Percentiles rank a stretch among this genome's conserved stretches.
phyloP scores from a whole-genome alignment of 1,140 invertebrate species.

The Holotrichia oblita region DNA sequence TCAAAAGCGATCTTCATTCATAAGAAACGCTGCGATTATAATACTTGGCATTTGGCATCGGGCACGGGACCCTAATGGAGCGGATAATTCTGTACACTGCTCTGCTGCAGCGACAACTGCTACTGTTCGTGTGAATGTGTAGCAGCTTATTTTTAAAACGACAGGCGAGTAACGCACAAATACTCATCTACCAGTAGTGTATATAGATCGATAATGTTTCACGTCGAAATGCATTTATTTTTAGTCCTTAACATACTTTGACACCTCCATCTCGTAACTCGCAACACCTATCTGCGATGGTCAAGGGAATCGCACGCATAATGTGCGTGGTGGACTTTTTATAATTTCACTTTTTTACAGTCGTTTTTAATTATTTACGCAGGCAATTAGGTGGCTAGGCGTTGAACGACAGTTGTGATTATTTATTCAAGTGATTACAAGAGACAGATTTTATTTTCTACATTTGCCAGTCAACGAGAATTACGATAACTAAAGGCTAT shows the following conservation, averaged over 20 bases:
- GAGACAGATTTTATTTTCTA: background rate
- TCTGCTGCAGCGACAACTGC: background rate
- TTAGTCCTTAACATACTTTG: conserved; percentile 12
- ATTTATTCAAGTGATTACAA: background rate
- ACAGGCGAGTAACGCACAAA: conserved; percentile 1
- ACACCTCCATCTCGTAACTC: background rate
- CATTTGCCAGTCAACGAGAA: background rate
- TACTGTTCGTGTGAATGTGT: background rate
- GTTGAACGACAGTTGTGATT: background rate
- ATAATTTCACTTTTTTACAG: background rate
- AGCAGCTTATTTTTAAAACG: conserved; percentile 20
- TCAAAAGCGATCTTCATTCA: conserved; percentile 18
- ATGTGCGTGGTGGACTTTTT: background rate
- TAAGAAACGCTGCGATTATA: background rate
- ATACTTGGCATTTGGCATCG: conserved; percentile 21
- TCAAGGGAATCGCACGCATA: conserved; percentile 16
- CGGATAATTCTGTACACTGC: conserved; percentile 23
- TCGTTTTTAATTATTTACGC: background rate
- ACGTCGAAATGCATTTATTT: conserved; percentile 17
- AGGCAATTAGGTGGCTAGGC: background rate
- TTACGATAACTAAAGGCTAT: background rate
- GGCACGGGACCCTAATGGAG: conserved; percentile 4
- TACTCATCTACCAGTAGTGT: background rate
- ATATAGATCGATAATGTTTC: conserved; percentile 16
- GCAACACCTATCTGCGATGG: background rate